phyloP scores from a whole-genome alignment of 64 coral and sea anemone genomes.

The Montipora sp. region DNA sequence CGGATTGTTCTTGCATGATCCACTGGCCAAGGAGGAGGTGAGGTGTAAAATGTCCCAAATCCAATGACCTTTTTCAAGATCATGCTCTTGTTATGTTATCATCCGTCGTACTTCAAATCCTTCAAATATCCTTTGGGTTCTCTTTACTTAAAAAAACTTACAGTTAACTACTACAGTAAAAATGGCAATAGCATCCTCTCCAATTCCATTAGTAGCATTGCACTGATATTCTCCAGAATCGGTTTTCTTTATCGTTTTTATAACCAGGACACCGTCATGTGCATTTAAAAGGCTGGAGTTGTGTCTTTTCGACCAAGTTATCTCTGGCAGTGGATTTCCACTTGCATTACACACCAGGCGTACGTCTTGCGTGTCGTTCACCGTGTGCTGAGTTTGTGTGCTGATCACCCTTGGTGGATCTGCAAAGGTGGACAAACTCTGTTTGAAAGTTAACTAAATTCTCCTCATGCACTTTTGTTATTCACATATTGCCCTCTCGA shows the following conservation, averaged over 20 bases:
- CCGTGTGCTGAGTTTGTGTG: neutral
- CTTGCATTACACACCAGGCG: constrained; percentile 22
- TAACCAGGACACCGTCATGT: neutral
- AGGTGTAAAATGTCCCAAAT: too few relatives aligned
- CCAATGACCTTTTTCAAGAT: too few relatives aligned
- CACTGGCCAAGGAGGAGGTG: too few relatives aligned
- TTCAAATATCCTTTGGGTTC: neutral
- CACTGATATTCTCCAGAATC: constrained; percentile 26
- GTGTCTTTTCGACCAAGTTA: constrained; percentile 6
- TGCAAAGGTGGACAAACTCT: neutral
- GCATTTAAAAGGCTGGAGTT: neutral
- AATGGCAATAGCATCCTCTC: neutral
- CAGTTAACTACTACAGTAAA: neutral
- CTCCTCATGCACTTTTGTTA: too few relatives aligned
- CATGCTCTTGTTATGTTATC: too few relatives aligned
- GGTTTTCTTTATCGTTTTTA: constrained; percentile 21
- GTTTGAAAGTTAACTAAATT: too few relatives aligned
- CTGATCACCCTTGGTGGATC: neutral
- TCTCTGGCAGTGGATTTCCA: constrained; percentile 24
- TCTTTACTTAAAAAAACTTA: neutral
- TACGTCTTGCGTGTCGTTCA: neutral
- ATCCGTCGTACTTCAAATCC: too few relatives aligned
- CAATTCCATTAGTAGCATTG: constrained; percentile 32
- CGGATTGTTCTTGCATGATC: too few relatives aligned
- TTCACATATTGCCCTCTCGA: too few relatives aligned